Base-by-base conservation (phyloP, 1,140 invertebrate species). In the Rhagoletis pomonella region DNA sequence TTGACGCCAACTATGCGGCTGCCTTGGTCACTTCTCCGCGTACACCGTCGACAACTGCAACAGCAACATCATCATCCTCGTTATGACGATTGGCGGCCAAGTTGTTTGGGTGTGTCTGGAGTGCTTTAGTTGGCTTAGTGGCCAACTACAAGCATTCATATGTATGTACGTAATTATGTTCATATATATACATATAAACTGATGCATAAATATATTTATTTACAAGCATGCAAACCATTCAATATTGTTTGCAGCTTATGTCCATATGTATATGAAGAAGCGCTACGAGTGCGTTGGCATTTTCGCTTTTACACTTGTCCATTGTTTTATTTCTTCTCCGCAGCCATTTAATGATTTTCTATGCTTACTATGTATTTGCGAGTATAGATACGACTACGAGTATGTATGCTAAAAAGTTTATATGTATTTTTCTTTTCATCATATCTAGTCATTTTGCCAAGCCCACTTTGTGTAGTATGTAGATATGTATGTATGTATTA, bases 241-340 rank as follows among this genome's bases (percentile, higher is more conserved):
- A 77, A 77, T 77, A 77, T 19, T 81, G 4, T 81, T 29, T 47
- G n/a, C 47, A 50, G 47, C n/a, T 29, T 55, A 55, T 14, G n/a
- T n/a, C n/a, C n/a, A n/a, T n/a, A n/a, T n/a, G n/a, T n/a, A n/a
- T n/a, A n/a, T n/a, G n/a, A n/a, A n/a, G 73, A 81, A 81, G 47
- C 73, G n/a, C 47, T 81, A 81, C 2, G 73, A 58, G 73, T 81
- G 73, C 73, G 47, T 81, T 81, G 73, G 73, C 73, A 81, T 81
- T 81, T 81, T n/a, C n/a, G n/a, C n/a, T n/a, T n/a, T n/a, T 9
- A n/a, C 17, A 12, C n/a, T 55, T 81, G 7, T 50, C 44, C 4
- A 55, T 55, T 29, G 47, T 42, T 50, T 10, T 81, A 58, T 55
- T 19, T n/a, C 73, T 19, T 81, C 44, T 17, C 44, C 55, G 1